Conservation (phyloP, 2,888 invertebrate genomes). For the Leptinotarsa juncta region DNA sequence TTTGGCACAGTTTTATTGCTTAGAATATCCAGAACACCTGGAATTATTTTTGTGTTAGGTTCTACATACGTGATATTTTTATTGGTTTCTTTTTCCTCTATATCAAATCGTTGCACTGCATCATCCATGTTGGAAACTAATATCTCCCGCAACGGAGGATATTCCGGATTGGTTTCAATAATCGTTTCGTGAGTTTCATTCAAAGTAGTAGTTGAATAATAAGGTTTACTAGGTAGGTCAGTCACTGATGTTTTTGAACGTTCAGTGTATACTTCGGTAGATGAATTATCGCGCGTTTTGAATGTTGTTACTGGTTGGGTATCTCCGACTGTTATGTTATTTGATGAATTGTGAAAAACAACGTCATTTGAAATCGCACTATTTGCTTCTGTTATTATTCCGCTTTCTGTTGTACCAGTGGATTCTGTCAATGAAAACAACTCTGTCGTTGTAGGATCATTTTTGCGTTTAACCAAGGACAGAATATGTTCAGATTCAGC, state of each 20-base stretch:
- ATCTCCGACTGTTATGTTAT: constrained; percentile 20
- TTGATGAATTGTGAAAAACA: background rate
- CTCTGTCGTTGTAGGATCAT: constrained; percentile 41
- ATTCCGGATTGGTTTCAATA: constrained; percentile 66
- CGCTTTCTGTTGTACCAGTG: constrained; percentile 34
- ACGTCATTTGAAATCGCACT: background rate
- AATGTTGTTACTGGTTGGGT: background rate
- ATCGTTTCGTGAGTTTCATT: constrained; percentile 36
- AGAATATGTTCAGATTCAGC: constrained; percentile 55
- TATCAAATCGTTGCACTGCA: constrained; percentile 45
- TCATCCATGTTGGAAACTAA: constrained; percentile 61
- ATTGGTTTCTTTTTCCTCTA: constrained; percentile 41
- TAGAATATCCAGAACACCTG: constrained; percentile 56
- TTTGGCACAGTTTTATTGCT: constrained; percentile 54
- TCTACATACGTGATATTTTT: background rate
- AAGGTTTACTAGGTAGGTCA: constrained; percentile 26
- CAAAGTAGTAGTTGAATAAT: constrained; percentile 31
- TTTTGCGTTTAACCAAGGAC: constrained; percentile 54
- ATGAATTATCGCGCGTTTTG: background rate
- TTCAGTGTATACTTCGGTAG: constrained; percentile 10
- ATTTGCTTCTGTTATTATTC: constrained; percentile 29
- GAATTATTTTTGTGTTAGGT: constrained; percentile 54
- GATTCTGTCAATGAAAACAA: constrained; percentile 26
- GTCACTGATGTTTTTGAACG: constrained; percentile 18
- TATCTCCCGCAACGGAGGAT: constrained; percentile 69